Evolutionary conservation across 2,113 vertebrate species (phyloP), one percentile per base, ranked within the genome.

Genomic region (Otis tarda): DNA sequence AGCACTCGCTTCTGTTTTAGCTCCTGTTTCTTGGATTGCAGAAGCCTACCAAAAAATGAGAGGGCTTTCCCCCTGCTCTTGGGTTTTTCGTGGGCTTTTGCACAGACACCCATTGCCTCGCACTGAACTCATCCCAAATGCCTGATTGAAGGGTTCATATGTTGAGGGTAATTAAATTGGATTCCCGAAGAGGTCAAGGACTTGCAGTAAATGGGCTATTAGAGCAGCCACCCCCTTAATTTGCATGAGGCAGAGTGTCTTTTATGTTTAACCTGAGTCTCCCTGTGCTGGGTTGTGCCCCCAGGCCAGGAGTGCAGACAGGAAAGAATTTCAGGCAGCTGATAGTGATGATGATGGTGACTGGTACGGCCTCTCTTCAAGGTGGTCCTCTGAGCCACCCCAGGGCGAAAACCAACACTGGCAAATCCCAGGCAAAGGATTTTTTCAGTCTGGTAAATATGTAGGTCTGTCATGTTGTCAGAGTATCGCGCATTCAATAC

Each of bases 261-360:
- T 3, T 75, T 90, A 43, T 4, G 14, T 76, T 84, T 82, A 68
- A 74, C 73, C 79, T 17, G 9, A 55, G 39, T 89, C 50, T 77
- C 18, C 5, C 28, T 87, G 61, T 23, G 20, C 31, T 73, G 87
- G 47, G 45, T 87, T 69, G 31, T 96, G 81, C 27, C 92, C 70
- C 28, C 19, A 47, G 94, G 84, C 47, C 57, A 37, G 64, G 31
- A 49, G 30, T 27, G 35, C 78, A 90, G 89, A 83, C 77, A 23
- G 49, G 49, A 61, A 93, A 56, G 96, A 82, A 94, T 95, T 93
- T 87, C 82, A 94, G 67, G 73, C 94, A 95, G 90, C 83, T 67
- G 65, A 67, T 84, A 85, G n/a, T 33, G 28, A 9, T 88, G 68
- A 16, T 68, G 89, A 12, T 88, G 83, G 24, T 73, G 79, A 22